phyloP scores from a whole-genome alignment of 2,888 invertebrate genomes.

The Aleiodes alternator region DNA sequence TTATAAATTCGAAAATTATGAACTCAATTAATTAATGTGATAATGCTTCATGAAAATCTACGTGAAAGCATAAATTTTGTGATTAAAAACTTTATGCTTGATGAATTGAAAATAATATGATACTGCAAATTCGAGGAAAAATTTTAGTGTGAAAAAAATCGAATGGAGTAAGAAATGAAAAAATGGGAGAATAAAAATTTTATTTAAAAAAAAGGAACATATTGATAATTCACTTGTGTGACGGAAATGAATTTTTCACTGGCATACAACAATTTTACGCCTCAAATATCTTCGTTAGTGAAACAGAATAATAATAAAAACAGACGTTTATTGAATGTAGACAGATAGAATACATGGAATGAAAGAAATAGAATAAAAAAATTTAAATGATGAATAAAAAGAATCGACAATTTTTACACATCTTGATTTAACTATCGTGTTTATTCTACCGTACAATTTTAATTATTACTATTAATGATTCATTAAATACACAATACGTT shows the following conservation, averaged over 20 bases:
- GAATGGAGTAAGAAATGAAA: background rate
- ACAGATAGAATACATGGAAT: constrained; percentile 38
- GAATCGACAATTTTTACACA: constrained; percentile 31
- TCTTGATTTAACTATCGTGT: constrained; percentile 47
- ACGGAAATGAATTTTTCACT: constrained; percentile 35
- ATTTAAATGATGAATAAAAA: constrained; percentile 27
- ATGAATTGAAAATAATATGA: constrained; percentile 22
- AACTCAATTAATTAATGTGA: too few relatives aligned
- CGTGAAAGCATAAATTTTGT: background rate
- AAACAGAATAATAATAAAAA: constrained; percentile 43
- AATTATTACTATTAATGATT: constrained; percentile 62
- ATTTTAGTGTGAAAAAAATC: background rate
- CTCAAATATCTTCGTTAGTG: constrained; percentile 46
- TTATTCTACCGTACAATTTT: constrained; percentile 63
- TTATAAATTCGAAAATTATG: too few relatives aligned
- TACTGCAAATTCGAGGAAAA: background rate
- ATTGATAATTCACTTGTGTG: constrained; percentile 25
- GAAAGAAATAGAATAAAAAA: constrained; percentile 38
- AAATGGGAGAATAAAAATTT: background rate
- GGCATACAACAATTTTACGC: constrained; percentile 45
- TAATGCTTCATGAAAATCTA: background rate
- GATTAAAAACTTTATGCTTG: constrained; percentile 16
- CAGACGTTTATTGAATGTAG: constrained; percentile 36
- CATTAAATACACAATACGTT: constrained; percentile 9
- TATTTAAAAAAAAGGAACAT: background rate